Conservation (phyloP, 2,888 invertebrate genomes). For the Prionchulus punctatus region DNA sequence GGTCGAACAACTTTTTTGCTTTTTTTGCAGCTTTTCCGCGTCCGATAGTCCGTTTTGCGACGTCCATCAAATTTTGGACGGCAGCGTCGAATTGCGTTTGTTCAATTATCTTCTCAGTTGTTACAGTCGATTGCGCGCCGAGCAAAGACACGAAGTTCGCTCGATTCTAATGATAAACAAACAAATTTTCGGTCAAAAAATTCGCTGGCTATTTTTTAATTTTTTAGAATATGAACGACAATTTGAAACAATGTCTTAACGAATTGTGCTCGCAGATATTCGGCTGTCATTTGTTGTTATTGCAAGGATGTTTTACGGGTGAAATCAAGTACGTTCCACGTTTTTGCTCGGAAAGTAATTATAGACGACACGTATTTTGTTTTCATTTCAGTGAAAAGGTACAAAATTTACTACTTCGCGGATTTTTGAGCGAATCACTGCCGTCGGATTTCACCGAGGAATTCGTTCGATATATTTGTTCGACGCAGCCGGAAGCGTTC, state of each 20-base stretch:
- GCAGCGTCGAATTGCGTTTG: neutral
- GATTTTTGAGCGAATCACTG: conserved; percentile 51
- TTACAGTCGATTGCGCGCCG: conserved; percentile 53
- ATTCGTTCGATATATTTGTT: conserved; percentile 45
- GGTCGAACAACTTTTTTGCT: too few species aligned
- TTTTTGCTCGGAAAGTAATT: neutral
- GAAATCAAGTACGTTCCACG: neutral
- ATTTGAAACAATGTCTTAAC: conserved; percentile 7
- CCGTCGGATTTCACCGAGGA: conserved; percentile 56
- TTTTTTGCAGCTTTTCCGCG: too few species aligned
- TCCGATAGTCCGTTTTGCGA: neutral
- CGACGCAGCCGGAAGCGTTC: conserved; percentile 46
- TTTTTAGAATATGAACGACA: conserved; percentile 8
- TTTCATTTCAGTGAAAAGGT: conserved; percentile 22
- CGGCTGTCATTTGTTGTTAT: neutral
- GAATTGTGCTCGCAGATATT: neutral
- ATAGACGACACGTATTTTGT: neutral
- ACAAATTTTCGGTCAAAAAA: too few species aligned
- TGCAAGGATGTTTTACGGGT: neutral
- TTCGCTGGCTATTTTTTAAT: conserved; percentile 6
- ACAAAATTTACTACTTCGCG: conserved; percentile 47
- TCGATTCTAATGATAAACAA: neutral
- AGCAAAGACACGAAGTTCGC: conserved; percentile 46
- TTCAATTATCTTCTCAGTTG: conserved; percentile 25
- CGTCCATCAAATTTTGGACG: neutral